phyloP scores from a whole-genome alignment of 2,888 invertebrate genomes.

The Plebejus anna region DNA sequence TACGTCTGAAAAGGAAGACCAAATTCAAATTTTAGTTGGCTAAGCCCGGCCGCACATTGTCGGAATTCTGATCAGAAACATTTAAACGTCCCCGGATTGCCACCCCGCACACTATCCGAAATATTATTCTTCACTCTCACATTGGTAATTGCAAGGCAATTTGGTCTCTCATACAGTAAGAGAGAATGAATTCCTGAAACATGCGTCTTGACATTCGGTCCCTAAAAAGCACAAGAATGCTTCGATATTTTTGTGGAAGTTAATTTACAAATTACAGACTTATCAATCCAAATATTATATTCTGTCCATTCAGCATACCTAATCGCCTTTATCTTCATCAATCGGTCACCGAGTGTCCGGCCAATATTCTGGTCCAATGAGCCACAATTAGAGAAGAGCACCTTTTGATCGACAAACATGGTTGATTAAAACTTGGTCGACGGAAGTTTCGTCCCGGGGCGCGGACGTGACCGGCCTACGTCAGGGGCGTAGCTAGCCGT shows the following conservation, averaged over 20 bases:
- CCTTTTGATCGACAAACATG: conserved; percentile 13
- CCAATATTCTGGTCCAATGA: neutral
- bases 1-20: conserved; percentile 33
- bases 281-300: neutral
- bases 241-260: neutral
- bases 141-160: no score
- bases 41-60: no score
- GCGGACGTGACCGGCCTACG: conserved; percentile 15
- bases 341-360: neutral
- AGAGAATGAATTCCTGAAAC: neutral
- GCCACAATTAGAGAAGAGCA: neutral
- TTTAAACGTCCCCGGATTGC: no score
- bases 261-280: neutral
- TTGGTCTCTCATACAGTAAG: no score
- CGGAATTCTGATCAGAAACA: no score
- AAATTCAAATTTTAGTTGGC: neutral
- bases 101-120: no score
- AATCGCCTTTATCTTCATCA: neutral
- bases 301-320: neutral
- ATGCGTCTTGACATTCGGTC: neutral
- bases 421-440: conserved; percentile 2
- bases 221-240: neutral
- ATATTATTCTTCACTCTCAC: no score
- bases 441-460: neutral
- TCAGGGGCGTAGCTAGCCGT: neutral